phyloP scores from a whole-genome alignment of 1,140 invertebrate species.

The Cherax quadricarinatus region DNA sequence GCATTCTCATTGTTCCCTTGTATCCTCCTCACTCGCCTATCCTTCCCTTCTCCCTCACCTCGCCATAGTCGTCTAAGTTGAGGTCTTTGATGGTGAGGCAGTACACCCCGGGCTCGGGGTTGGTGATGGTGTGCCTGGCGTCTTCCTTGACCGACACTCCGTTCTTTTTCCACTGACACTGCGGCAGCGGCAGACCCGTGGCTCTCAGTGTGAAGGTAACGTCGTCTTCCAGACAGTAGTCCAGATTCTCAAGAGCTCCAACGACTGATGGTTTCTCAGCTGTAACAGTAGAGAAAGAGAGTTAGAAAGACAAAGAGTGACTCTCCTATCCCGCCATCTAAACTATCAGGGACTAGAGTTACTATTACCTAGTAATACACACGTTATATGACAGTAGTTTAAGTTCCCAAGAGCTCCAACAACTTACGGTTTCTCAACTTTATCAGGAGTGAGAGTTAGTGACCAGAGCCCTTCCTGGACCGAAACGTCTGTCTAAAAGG shows the following conservation, averaged over 20 bases:
- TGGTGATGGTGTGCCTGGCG: slow-evolving; percentile 48
- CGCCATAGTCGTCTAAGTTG: slow-evolving; percentile 63
- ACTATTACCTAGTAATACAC: too few relatives aligned
- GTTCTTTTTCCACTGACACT: slow-evolving; percentile 65
- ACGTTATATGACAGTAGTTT: slow-evolving; percentile 59
- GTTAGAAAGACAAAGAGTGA: not conserved
- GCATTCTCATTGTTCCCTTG: too few relatives aligned
- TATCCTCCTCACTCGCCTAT: not conserved
- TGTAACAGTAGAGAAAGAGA: slow-evolving; percentile 11
- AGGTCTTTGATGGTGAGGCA: slow-evolving; percentile 70
- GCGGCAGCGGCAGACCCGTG: slow-evolving; percentile 67
- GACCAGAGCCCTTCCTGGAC: too few relatives aligned
- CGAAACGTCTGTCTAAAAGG: too few relatives aligned
- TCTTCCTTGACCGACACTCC: slow-evolving; percentile 49
- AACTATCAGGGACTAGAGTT: too few relatives aligned
- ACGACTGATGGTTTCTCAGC: slow-evolving; percentile 68
- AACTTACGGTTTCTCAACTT: slow-evolving; percentile 69
- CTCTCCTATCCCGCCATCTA: too few relatives aligned
- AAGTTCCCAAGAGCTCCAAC: slow-evolving; percentile 47
- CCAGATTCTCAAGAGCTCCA: slow-evolving; percentile 49
- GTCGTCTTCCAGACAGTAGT: slow-evolving; percentile 66
- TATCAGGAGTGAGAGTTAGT: not conserved
- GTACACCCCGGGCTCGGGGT: slow-evolving; percentile 61
- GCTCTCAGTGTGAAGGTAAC: slow-evolving; percentile 67
- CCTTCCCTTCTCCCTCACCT: slow-evolving; percentile 33